These are phyloP conservation scores for Sminthopsis crassicaudata DNA, from an alignment of 2,113 vertebrate species.

Conservation along the genomic window DNA sequence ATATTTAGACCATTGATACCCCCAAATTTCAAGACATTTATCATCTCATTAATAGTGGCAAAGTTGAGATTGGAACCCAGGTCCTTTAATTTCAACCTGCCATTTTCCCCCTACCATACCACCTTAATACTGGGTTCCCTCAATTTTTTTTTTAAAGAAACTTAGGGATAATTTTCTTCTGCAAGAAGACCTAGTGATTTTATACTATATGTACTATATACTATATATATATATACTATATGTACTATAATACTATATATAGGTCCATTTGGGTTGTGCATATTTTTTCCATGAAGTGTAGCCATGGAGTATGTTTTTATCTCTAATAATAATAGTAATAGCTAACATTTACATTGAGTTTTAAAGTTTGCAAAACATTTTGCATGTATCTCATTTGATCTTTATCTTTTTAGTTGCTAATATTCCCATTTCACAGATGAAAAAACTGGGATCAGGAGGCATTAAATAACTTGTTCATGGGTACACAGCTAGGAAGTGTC, in stretches of 20 bases:
- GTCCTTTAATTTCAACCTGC: background rate
- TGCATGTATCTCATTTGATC: background rate
- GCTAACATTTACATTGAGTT: background rate
- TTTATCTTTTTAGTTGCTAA: background rate
- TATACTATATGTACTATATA: too few relatives aligned
- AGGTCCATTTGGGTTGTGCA: background rate
- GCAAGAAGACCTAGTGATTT: too few relatives aligned
- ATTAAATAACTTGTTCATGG: background rate
- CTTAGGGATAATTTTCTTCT: background rate
- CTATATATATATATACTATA: too few relatives aligned
- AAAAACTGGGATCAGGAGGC: background rate
- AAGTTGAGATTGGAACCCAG: background rate
- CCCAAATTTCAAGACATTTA: background rate
- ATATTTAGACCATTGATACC: background rate
- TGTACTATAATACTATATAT: background rate
- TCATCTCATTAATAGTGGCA: background rate
- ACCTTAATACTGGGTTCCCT: background rate
- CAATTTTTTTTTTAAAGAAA: background rate
- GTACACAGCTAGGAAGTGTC: background rate
- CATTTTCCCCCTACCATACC: background rate
- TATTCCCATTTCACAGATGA: background rate
- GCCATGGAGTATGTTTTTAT: background rate
- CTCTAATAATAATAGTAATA: background rate
- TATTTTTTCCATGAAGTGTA: background rate
- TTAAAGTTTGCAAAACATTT: background rate